These are phyloP conservation scores for Polia nebulosa DNA, from an alignment of 2,888 invertebrate species.

Conservation along the genomic window DNA sequence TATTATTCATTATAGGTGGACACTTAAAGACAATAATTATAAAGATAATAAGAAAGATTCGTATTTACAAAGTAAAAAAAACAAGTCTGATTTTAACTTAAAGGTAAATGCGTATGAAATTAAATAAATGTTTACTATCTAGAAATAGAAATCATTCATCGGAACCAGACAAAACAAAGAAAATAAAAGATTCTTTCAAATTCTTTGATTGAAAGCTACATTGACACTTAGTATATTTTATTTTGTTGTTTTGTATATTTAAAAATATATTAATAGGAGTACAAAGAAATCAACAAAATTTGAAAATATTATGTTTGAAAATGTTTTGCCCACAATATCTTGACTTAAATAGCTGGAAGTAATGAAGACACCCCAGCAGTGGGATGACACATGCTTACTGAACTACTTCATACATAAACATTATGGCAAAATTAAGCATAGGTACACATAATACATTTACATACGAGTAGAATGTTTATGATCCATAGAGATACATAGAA, in stretches of 20 bases:
- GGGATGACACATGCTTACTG: not conserved
- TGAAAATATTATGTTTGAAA: too few relatives aligned
- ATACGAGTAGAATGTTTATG: too few relatives aligned
- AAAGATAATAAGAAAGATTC: not conserved
- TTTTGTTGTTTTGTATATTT: too few relatives aligned
- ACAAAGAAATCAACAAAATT: too few relatives aligned
- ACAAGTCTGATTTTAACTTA: not conserved
- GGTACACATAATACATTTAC: not conserved
- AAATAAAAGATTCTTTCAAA: not conserved
- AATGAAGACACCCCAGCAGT: not conserved
- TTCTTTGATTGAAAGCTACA: too few relatives aligned
- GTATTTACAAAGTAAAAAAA: conserved; percentile 28
- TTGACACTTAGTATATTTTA: too few relatives aligned
- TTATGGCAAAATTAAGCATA: not conserved
- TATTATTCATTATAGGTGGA: too few relatives aligned
- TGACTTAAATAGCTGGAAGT: not conserved
- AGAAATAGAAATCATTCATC: not conserved
- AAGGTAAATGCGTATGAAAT: not conserved
- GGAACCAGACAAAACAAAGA: not conserved
- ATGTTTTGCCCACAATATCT: not conserved
- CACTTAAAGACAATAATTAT: too few relatives aligned
- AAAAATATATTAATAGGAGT: too few relatives aligned
- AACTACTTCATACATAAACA: not conserved
- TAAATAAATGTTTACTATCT: not conserved
- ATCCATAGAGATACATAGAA: not conserved